phyloP scores from a whole-genome alignment of 2,888 invertebrate genomes.

The Macaria liturata region DNA sequence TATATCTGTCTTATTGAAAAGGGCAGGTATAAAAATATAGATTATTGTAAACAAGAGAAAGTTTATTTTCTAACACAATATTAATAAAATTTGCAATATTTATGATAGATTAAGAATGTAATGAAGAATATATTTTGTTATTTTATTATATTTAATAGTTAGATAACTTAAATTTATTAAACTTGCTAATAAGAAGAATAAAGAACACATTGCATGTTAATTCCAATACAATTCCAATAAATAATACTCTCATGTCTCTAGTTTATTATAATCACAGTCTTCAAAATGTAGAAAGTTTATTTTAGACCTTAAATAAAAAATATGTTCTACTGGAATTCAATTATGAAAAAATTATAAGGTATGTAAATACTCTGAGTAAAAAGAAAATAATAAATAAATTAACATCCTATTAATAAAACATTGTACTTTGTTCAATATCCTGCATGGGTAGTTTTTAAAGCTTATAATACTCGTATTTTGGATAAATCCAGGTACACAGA shows the following conservation, averaged over 20 bases:
- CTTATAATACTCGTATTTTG: neutral
- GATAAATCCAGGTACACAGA: neutral
- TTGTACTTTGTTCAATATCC: constrained; percentile 1
- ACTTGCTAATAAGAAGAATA: neutral
- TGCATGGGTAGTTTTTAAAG: neutral
- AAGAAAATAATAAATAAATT: neutral
- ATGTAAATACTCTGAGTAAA: too few species aligned
- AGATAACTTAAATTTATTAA: neutral
- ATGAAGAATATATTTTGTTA: too few species aligned
- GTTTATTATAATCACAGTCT: neutral
- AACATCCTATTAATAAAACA: neutral
- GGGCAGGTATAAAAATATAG: constrained; percentile 72
- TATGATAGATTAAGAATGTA: neutral
- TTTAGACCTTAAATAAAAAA: too few species aligned
- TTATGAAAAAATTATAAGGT: too few species aligned
- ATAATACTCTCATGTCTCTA: neutral
- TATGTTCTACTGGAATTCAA: too few species aligned
- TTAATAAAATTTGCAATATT: constrained; percentile 1
- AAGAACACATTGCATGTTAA: neutral
- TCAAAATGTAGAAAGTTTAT: neutral
- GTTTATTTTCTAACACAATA: constrained; percentile 12
- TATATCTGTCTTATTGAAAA: constrained; percentile 62
- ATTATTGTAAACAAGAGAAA: neutral
- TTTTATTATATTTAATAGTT: too few species aligned
- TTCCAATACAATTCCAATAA: neutral